phyloP scores from a whole-genome alignment of 2,797 vertebrate species.

The Macrochelys suwanniensis region DNA sequence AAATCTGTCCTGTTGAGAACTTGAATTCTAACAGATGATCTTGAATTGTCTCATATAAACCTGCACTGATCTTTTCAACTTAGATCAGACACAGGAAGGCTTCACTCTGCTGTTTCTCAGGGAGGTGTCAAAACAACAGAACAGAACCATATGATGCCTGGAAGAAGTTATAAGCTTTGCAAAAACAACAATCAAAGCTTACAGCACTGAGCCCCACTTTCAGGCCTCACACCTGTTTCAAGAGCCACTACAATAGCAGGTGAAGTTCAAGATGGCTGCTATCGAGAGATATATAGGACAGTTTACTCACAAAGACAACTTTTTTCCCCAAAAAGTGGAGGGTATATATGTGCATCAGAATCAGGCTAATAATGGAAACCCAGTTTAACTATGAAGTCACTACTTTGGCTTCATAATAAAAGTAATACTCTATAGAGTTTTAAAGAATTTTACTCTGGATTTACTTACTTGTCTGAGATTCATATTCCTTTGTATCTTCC shows the following conservation, averaged over 20 bases:
- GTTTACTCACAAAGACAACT: background rate
- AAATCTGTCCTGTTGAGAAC: background rate
- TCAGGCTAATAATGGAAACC: background rate
- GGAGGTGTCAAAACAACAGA: background rate
- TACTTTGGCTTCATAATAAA: background rate
- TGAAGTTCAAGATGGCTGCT: background rate
- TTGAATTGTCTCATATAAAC: background rate
- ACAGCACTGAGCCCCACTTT: background rate
- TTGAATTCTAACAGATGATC: background rate
- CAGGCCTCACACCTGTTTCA: background rate
- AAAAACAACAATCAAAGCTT: background rate
- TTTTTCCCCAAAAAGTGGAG: background rate
- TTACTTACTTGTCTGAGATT: constrained; percentile 85
- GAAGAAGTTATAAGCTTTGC: background rate
- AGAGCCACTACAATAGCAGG: background rate
- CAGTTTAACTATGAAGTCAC: background rate
- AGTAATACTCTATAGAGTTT: background rate
- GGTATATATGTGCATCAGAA: background rate
- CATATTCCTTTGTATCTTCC: constrained; percentile 91
- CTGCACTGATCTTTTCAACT: background rate
- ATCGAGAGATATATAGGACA: background rate
- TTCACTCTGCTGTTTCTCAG: background rate
- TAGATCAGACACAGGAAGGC: background rate
- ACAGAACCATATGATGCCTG: background rate
- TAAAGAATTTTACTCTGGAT: background rate